A percentile compares a stretch with the other conserved stretches of the same genome.
Evolutionary conservation across 1,140 invertebrate genomes (phyloP).

Genomic region (Pseudomyrmex dendroicus): DNA sequence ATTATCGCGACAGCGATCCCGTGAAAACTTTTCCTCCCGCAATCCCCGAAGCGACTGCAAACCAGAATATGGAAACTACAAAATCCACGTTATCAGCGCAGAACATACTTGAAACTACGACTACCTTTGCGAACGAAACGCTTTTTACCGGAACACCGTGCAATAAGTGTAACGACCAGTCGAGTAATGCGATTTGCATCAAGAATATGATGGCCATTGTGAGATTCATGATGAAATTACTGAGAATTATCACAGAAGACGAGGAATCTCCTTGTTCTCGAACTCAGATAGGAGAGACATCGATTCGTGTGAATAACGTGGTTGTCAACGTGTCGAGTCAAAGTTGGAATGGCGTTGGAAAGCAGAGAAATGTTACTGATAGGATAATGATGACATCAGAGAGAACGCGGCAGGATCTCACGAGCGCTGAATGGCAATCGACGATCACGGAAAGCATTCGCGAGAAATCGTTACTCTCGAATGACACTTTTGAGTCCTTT

Average conservation of each 20-base stretch:
- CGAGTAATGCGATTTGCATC: slow-evolving; percentile 35
- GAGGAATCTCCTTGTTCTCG: slow-evolving; percentile 28
- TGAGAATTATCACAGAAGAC: slow-evolving; percentile 34
- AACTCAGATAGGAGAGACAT: not conserved
- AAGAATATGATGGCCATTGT: slow-evolving; percentile 60
- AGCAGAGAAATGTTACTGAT: not conserved
- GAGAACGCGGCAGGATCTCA: not conserved
- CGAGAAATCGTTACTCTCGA: slow-evolving; percentile 13
- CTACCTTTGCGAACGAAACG: not conserved
- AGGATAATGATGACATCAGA: not conserved
- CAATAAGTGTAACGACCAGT: not conserved
- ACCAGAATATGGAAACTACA: not conserved
- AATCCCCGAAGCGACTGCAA: slow-evolving; percentile 6
- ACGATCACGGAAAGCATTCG: slow-evolving; percentile 9
- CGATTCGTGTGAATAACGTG: slow-evolving; percentile 58
- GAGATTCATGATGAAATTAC: slow-evolving; percentile 57
- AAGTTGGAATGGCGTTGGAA: not conserved
- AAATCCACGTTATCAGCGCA: not conserved
- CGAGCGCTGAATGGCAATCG: slow-evolving; percentile 18
- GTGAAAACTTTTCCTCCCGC: not conserved
- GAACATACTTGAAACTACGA: not conserved
- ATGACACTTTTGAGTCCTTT: slow-evolving; percentile 23
- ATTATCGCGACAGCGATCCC: slow-evolving; percentile 14
- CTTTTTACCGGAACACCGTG: not conserved
- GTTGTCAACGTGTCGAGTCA: slow-evolving; percentile 35